These are phyloP conservation scores for Lochmaea crataegi DNA, from an alignment of 2,888 invertebrate genomes.

Conservation along the genomic window DNA sequence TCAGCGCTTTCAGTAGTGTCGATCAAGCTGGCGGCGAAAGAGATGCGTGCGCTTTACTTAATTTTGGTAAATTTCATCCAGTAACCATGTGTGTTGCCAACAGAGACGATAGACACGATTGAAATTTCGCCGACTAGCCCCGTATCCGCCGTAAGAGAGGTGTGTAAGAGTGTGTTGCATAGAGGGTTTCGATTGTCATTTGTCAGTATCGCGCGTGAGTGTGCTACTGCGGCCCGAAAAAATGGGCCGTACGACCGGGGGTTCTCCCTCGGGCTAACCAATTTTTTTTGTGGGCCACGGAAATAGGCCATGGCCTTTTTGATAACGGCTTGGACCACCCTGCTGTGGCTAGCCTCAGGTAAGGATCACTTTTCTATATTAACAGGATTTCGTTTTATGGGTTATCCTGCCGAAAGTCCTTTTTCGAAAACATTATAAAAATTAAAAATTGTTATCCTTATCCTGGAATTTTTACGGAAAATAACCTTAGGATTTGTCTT, in stretches of 20 bases:
- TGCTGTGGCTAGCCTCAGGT: conserved; percentile 64
- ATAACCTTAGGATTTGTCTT: too few relatives aligned
- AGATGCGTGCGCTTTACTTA: conserved; percentile 37
- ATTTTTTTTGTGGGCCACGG: conserved; percentile 61
- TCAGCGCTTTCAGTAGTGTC: conserved; percentile 40
- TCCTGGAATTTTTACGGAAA: too few relatives aligned
- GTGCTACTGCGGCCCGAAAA: conserved; percentile 39
- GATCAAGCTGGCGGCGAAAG: conserved; percentile 38
- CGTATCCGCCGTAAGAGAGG: conserved; percentile 21
- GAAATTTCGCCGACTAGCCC: conserved; percentile 25
- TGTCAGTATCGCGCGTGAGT: conserved; percentile 29
- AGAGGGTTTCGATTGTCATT: conserved; percentile 19
- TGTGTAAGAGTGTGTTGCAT: conserved; percentile 25
- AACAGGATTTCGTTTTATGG: not conserved
- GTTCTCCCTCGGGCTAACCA: conserved; percentile 72
- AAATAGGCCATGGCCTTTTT: conserved; percentile 59
- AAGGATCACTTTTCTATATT: conserved; percentile 37
- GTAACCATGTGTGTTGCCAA: conserved; percentile 43
- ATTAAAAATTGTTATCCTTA: not conserved
- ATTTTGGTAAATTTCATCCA: conserved; percentile 34
- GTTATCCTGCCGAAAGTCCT: not conserved
- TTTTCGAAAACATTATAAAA: not conserved
- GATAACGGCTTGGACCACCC: conserved; percentile 65
- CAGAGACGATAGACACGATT: conserved; percentile 38
- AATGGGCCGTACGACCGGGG: conserved; percentile 66